A percentile compares a stretch with the other conserved stretches of the same genome.
These are phyloP conservation scores for Atta texana DNA, from an alignment of 1,140 invertebrate genomes.

Conservation along the genomic window DNA sequence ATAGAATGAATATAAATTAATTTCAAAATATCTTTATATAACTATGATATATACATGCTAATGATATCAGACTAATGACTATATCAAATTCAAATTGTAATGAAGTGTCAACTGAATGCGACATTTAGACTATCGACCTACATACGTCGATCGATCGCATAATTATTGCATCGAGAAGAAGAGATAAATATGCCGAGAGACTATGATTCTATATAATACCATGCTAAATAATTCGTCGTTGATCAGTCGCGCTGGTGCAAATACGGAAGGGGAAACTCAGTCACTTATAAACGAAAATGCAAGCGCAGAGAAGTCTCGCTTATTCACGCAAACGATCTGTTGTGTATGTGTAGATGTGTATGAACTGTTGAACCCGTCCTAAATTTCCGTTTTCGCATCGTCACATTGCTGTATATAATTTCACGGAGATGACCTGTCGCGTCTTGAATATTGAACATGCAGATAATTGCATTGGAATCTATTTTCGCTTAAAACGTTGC, in stretches of 20 bases:
- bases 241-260: background rate
- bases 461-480: slow-evolving; percentile 53
- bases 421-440: slow-evolving; percentile 52
- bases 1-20: background rate
- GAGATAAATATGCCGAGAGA: background rate
- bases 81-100: slow-evolving; percentile 12
- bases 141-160: background rate
- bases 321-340: slow-evolving; percentile 40
- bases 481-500: slow-evolving; percentile 6
- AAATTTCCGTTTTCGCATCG: slow-evolving; percentile 76
- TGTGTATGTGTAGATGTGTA: background rate
- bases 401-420: slow-evolving; percentile 69
- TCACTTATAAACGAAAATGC: slow-evolving; percentile 75
- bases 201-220: slow-evolving; percentile 12
- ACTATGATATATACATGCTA: background rate
- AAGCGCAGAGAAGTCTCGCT: slow-evolving; percentile 69
- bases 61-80: background rate
- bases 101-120: background rate
- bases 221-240: slow-evolving; percentile 3
- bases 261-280: slow-evolving; percentile 17
- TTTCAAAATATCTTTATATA: slow-evolving; percentile 2
- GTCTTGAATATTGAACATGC: slow-evolving; percentile 69
- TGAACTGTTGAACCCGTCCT: slow-evolving; percentile 78
- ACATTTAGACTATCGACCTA: slow-evolving; percentile 18
- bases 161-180: slow-evolving; percentile 1